Evolutionary conservation across 2,113 vertebrate genomes (phyloP).

Genomic region (Serilophus lunatus): DNA sequence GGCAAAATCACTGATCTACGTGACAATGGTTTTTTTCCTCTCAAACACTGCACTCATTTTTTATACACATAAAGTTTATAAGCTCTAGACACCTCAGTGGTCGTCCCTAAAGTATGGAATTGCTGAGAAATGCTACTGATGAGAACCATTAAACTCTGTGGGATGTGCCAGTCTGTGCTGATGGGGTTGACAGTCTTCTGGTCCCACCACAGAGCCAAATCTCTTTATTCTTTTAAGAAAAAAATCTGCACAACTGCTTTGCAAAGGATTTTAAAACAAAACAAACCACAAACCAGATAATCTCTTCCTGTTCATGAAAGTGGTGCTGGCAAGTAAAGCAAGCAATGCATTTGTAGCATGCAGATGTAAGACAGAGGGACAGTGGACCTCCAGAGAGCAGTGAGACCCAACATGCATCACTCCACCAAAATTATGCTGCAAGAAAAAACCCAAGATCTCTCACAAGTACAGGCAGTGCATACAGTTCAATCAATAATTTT

Average conservation of each 20-base stretch:
- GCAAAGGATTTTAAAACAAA: not conserved
- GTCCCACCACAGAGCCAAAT: not conserved
- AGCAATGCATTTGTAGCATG: not conserved
- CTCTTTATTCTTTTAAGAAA: not conserved
- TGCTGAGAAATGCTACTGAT: not conserved
- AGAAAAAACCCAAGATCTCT: not conserved
- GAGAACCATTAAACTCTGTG: not conserved
- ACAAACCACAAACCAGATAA: too few relatives aligned
- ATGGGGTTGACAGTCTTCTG: not conserved
- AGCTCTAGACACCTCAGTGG: not conserved
- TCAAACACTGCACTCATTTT: not conserved
- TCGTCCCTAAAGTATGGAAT: not conserved
- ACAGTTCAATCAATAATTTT: not conserved
- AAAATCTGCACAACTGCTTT: not conserved
- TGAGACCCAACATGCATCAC: not conserved
- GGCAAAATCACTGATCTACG: not conserved
- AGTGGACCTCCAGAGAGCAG: not conserved
- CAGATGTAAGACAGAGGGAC: not conserved
- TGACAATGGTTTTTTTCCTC: not conserved
- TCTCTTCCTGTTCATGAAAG: not conserved
- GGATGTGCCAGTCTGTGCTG: not conserved
- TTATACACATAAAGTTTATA: not conserved
- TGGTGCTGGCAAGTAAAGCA: not conserved
- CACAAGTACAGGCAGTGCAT: not conserved
- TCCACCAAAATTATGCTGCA: conserved; percentile 1